phyloP scores from a whole-genome alignment of 2,113 vertebrate species.

The Peromyscus maniculatus region DNA sequence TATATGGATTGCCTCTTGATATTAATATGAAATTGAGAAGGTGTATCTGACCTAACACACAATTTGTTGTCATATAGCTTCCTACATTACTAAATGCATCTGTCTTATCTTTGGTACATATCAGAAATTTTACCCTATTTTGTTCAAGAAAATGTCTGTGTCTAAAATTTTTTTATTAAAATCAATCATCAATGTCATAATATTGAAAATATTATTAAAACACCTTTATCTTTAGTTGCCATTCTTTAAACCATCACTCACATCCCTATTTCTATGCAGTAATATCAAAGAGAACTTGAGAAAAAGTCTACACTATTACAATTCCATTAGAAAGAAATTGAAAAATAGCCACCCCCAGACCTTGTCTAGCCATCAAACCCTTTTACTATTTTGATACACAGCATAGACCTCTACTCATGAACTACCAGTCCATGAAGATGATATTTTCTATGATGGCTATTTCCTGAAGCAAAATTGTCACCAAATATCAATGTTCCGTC shows the following conservation, averaged over 20 bases:
- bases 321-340: conserved; percentile 53
- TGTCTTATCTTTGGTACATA: neutral
- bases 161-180: neutral
- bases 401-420: neutral
- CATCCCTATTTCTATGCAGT: neutral
- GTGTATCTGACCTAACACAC: neutral
- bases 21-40: neutral
- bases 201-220: conserved; percentile 39
- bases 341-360: neutral
- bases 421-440: neutral
- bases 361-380: neutral
- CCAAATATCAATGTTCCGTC: conserved; percentile 37
- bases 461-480: conserved; percentile 39
- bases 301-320: conserved; percentile 49
- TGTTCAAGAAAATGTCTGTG: conserved; percentile 2
- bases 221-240: neutral
- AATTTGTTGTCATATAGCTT: neutral
- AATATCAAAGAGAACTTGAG: conserved; percentile 42
- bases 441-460: neutral
- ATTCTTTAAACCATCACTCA: conserved; percentile 22
- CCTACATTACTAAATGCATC: neutral
- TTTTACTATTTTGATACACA: neutral
- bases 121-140: conserved; percentile 50
- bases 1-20: neutral
- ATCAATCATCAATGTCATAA: neutral